Base-by-base conservation (phyloP, 2,888 invertebrate species). In the Stenurella melanura region DNA sequence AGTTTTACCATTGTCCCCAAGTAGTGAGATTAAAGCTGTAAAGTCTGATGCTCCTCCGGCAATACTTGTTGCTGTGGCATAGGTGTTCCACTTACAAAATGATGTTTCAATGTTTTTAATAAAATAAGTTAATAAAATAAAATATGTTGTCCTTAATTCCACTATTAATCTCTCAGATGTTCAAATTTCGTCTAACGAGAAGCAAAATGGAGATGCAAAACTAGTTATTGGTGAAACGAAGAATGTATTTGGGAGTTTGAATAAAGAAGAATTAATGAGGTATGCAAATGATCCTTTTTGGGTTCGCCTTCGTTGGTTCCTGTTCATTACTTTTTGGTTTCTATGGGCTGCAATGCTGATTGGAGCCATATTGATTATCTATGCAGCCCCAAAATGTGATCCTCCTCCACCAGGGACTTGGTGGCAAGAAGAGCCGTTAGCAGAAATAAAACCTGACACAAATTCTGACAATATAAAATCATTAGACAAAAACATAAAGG, bases 241-340 rank as follows among this genome's bases (percentile, higher is more conserved):
- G 81, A 87, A 90, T 7, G 89, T 93, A 69, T 96, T 97, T 87
- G 94, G 96, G 67, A 98, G 98, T 0, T 93, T 99, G 91, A 95
- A 96, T 11, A 99, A 99, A 90, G 98, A 99, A 86, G 99, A 99
- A n/a, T n/a, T n/a, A n/a, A n/a, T n/a, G n/a, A n/a, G n/a, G n/a
- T n/a, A n/a, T n/a, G n/a, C n/a, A n/a, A n/a, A n/a, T n/a, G n/a
- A 99, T 90, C 99, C 99, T 56, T 98, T 98, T 90, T 99, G 99
- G 99, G 94, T 98, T 81, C 94, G 95, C 75, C 90, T 98, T 78
- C 94, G 99, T 84, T 96, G 97, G 95, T 92, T 94, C 83, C 92
- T 99, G 85, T 98, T 99, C 89, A 91, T 96, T 67, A 87, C 95
- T 10, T 99, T 99, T 90, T 98, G 99, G 98, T 88, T 95, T 21